Conservation (phyloP, 2,113 vertebrate genomes). For the Gasterosteus nipponicus region DNA sequence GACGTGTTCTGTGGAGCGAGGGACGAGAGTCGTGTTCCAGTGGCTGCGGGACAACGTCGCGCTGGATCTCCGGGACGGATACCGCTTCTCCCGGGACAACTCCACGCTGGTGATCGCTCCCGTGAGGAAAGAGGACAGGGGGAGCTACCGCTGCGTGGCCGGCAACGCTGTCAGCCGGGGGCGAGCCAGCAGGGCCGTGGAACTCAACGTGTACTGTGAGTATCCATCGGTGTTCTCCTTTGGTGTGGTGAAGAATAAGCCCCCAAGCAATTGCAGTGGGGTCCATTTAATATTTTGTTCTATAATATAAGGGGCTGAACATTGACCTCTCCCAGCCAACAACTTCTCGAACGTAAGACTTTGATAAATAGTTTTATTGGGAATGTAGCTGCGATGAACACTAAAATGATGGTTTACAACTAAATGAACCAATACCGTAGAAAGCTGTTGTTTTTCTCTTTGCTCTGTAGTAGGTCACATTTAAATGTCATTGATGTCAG, state of each 20-base stretch:
- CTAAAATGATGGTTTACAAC: not conserved
- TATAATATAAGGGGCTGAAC: not conserved
- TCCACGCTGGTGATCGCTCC: constrained; percentile 74
- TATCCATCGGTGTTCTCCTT: constrained; percentile 15
- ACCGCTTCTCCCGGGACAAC: constrained; percentile 70
- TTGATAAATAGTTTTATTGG: not conserved
- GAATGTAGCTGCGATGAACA: not conserved
- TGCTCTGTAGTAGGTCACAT: constrained; percentile 19
- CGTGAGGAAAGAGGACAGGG: constrained; percentile 80
- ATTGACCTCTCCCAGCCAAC: not conserved
- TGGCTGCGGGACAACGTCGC: constrained; percentile 72
- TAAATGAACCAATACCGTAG: not conserved
- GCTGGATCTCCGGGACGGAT: constrained; percentile 56
- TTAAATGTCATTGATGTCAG: constrained; percentile 43
- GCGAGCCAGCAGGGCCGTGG: constrained; percentile 49
- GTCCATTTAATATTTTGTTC: not conserved
- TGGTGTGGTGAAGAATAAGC: not conserved
- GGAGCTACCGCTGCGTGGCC: constrained; percentile 76
- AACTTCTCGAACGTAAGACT: not conserved
- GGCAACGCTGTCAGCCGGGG: constrained; percentile 73
- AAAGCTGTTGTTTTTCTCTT: constrained; percentile 4
- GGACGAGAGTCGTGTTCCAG: constrained; percentile 76
- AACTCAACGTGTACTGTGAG: constrained; percentile 83
- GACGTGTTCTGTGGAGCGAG: constrained; percentile 77
- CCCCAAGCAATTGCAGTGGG: not conserved